Evolutionary conservation across 2,888 invertebrate genomes (phyloP), one percentile per base, ranked within the genome.

Genomic region (Zhuqinia jingwanae): DNA sequence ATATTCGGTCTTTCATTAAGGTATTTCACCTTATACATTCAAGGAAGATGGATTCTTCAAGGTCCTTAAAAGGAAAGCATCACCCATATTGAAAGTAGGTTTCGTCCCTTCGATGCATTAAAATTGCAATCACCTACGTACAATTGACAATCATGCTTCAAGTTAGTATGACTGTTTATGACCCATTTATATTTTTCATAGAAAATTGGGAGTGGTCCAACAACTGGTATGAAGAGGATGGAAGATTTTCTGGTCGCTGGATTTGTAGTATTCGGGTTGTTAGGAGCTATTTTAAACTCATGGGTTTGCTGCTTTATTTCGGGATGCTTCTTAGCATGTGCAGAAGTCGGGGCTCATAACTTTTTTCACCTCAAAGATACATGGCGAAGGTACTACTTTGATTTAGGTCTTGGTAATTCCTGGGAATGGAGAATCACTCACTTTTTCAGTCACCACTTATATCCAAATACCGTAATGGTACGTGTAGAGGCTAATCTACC

Each of bases 351-450:
- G 94, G 84, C 84, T 27, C 97, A 97, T 92, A 97, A 96, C 92
- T 97, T 95, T 91, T 95, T 96, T 90, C 97, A 97, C 91, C 94
- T 94, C 91, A 94, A 93, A 87, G 95, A 96, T 85, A 96, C 95
- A 92, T 96, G 95, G 94, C 94, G 96, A 81, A 96, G 96, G 95
- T 95, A 95, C 91, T 94, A 95, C 85, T 96, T 96, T 91, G 95
- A 84, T 68, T 50, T 84, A 5, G 84, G 84, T 10, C 65, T 84
- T 30, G 84, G 63, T 10, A 53, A 22, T 3, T 77, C 76, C 10
- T 94, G 94, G 90, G 95, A 96, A 88, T 96, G 96, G 94, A 93
- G 96, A 86, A 94, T 96, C 58, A 95, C 95, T 0, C 97, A 97
- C 91, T 95, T 93, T 0, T 92, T 97, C 60, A 96, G 96, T 45